Evolutionary conservation across 2,113 vertebrate species (phyloP), one percentile per base, ranked within the genome.

Genomic region (Heterotis niloticus): DNA sequence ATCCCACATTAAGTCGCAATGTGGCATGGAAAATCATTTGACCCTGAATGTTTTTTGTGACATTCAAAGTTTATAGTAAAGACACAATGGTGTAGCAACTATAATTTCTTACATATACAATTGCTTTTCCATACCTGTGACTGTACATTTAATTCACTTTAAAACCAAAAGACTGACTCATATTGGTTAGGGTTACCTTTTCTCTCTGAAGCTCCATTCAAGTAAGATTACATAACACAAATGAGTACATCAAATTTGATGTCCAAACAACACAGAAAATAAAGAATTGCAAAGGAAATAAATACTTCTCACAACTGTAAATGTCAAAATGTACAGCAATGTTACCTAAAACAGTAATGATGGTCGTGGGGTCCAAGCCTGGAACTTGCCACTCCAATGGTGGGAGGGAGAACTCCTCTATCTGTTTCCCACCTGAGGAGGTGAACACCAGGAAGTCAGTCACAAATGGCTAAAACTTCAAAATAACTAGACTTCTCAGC

Each of bases 271-370:
- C 34, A 44, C 3, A 2, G 7, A 44, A 44, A 44, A 44, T 7
- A 44, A 7, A 44, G 34, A 44, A 44, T 7, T 44, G 34, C 3
- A 44, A 44, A 44, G 34, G 34, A 7, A 44, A 44, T 7, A 44
- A 4, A 44, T 44, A 44, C 34, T 44, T 44, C 34, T 4, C 34
- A 44, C 7, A 2, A 44, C 34, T 44, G n/a, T n/a, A 44, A 44
- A 7, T 44, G 34, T 7, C 34, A 2, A 44, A 7, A 4, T 44
- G 34, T 44, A 20, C 59, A 20, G 10, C 18, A 5, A 26, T 13
- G 34, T 79, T 79, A 79, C 78, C 78, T 62, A 62, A 18, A 2
- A 72, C 14, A 62, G 78, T 65, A 57, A 79, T 72, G 59, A 5
- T 16, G 24, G 18, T 79, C 5, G 11, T 60, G 3, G 69, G 5